These are phyloP conservation scores for Eubasilissa splendida DNA, from an alignment of 2,888 invertebrate genomes.

Conservation along the genomic window DNA sequence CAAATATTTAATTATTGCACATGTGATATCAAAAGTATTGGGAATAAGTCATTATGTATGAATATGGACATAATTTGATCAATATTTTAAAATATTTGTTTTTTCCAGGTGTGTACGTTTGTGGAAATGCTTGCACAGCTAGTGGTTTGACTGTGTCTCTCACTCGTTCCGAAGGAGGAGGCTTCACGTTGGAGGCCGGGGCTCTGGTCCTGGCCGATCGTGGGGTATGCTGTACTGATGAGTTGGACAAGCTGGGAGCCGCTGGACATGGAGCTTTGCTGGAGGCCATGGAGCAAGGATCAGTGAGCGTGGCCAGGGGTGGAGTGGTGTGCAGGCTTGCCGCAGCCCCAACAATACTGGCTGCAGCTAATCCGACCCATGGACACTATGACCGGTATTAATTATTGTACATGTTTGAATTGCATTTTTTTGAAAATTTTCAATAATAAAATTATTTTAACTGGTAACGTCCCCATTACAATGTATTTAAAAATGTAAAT, in stretches of 20 bases:
- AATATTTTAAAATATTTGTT: neutral
- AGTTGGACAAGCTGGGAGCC: conserved; percentile 91
- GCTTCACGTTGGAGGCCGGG: conserved; percentile 90
- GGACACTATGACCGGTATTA: conserved; percentile 85
- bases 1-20: no score
- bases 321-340: conserved; percentile 87
- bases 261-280: conserved; percentile 79
- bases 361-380: conserved; percentile 93
- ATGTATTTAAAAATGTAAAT: no score
- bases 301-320: conserved; percentile 92
- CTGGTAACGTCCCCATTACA: no score
- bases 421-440: no score
- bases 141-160: conserved; percentile 87
- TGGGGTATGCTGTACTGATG: conserved; percentile 95
- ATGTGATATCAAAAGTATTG: no score
- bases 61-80: no score
- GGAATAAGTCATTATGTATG: no score
- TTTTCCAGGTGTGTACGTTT: conserved; percentile 84
- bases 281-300: conserved; percentile 96
- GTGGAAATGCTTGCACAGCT: conserved; percentile 89
- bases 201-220: conserved; percentile 88
- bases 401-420: neutral
- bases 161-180: conserved; percentile 81
- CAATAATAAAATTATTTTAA: no score
- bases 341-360: conserved; percentile 88